These are phyloP conservation scores for Drosophila bocqueti DNA, from an alignment of 1,140 invertebrate genomes.

Conservation along the genomic window DNA sequence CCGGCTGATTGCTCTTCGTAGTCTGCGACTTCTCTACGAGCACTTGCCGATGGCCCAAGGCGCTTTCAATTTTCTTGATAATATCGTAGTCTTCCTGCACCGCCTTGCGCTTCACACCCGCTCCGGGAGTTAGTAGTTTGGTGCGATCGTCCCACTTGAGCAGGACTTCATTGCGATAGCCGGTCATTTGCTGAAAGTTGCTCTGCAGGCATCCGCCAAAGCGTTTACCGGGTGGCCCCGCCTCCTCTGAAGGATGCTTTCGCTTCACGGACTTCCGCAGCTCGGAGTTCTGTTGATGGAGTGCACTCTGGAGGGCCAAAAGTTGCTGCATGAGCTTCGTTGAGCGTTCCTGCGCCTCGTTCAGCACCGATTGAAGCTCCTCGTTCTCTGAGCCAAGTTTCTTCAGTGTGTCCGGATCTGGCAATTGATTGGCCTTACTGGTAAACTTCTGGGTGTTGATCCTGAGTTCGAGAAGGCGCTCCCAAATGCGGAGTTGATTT, in stretches of 20 bases:
- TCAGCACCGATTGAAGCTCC: slow-evolving; percentile 86
- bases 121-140: slow-evolving; percentile 88
- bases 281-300: slow-evolving; percentile 69
- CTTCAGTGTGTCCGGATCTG: slow-evolving; percentile 87
- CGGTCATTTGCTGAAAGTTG: slow-evolving; percentile 88
- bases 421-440: slow-evolving; percentile 91
- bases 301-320: slow-evolving; percentile 86
- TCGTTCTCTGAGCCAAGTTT: slow-evolving; percentile 85
- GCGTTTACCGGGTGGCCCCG: slow-evolving; percentile 85
- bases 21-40: slow-evolving; percentile 93
- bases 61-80: slow-evolving; percentile 94
- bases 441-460: slow-evolving; percentile 94
- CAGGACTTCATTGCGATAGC: slow-evolving; percentile 92
- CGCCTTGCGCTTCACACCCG: slow-evolving; percentile 88
- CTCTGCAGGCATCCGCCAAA: slow-evolving; percentile 88
- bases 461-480: slow-evolving; percentile 92
- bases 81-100: slow-evolving; percentile 90
- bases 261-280: slow-evolving; percentile 80
- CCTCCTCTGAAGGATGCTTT: slow-evolving; percentile 82
- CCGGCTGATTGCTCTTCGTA: slow-evolving; percentile 90
- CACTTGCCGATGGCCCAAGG: slow-evolving; percentile 91
- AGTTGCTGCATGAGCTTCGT: slow-evolving; percentile 88
- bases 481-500: slow-evolving; percentile 93
- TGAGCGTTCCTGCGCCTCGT: slow-evolving; percentile 86
- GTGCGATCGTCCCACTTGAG: slow-evolving; percentile 98